Base-by-base conservation (phyloP, 1,140 invertebrate species). In the Apis cerana region DNA sequence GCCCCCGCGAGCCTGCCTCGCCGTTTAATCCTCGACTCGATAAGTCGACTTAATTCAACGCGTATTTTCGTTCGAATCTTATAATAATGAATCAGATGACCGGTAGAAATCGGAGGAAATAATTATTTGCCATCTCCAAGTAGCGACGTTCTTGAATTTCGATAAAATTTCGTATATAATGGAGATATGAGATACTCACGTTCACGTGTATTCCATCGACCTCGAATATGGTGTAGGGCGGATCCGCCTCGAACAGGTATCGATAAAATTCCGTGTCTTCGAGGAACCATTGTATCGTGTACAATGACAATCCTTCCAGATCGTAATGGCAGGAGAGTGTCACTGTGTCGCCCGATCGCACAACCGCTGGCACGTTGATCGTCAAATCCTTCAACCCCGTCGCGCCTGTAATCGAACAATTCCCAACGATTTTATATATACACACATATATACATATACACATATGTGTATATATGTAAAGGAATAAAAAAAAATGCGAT, bases 211-310 rank as follows among this genome's bases (percentile, higher is more conserved):
- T 95, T 74, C 96, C 96, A 8, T 95, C 94, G 62, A 96, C 92
- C 3, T 95, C 94, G 91, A 97, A 97, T 17, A 95, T 95, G 85
- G 95, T 95, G 48, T 96, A 95, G 7, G 96, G 95, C 15, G 96
- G 96, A 1, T 95, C 91, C 88, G 96, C 96, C 75, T 96, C 96
- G 0, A 97, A 96, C 12, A 96, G 95, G 90, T 95, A 97, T 88
- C 96, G 95, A 93, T 97, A 97, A 95, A 98, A 98, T 93, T 98
- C 97, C 27, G 95, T 95, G 65, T 96, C 96, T 62, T 96, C 96
- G 69, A 96, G 95, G 92, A 97, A 98, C 97, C 97, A 98, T 92
- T 97, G 96, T 85, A 98, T 96, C 2, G 97, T 96, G 91, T 98
- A 98, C 5, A 98, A 95, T 13, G 95, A 93, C 33, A 96, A 96